Percentiles rank a stretch among this genome's conserved stretches.
These are phyloP conservation scores for Dallia pectoralis DNA, from an alignment of 2,797 vertebrate species.

Conservation along the genomic window DNA sequence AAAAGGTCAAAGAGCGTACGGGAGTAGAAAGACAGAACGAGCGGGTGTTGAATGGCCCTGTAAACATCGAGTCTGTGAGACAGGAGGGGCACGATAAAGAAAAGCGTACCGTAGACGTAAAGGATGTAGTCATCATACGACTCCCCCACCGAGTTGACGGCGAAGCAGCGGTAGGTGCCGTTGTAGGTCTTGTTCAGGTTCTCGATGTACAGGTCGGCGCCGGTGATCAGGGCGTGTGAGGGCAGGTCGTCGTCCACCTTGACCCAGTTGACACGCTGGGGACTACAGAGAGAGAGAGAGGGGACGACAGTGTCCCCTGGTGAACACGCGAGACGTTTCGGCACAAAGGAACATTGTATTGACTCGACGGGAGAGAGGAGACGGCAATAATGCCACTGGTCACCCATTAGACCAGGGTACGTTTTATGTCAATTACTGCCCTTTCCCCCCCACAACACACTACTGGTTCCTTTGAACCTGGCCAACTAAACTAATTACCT, in stretches of 20 bases:
- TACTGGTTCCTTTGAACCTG: background rate
- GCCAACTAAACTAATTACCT: background rate
- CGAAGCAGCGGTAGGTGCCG: slow-evolving; percentile 96
- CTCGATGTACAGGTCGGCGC: slow-evolving; percentile 92
- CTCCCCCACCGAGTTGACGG: slow-evolving; percentile 89
- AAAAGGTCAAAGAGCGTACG: slow-evolving; percentile 15
- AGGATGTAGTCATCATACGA: slow-evolving; percentile 95
- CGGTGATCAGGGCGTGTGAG: slow-evolving; percentile 89
- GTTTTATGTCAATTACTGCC: background rate
- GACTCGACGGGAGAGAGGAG: background rate
- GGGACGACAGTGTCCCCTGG: background rate
- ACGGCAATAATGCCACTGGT: background rate
- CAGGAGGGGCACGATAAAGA: background rate
- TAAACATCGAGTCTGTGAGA: background rate
- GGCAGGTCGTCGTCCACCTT: slow-evolving; percentile 96
- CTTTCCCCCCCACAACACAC: background rate
- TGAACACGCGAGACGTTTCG: background rate
- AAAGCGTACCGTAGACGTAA: slow-evolving; percentile 91
- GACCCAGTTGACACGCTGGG: slow-evolving; percentile 91
- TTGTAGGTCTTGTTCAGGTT: slow-evolving; percentile 99
- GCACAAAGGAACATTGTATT: background rate
- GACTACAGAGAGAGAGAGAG: slow-evolving; percentile 75
- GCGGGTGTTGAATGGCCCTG: background rate
- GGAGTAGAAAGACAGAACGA: slow-evolving; percentile 10
- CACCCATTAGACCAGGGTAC: background rate